phyloP scores from a whole-genome alignment of 92 coral and sea anemone genomes.

The Virgularia gustaviana region DNA sequence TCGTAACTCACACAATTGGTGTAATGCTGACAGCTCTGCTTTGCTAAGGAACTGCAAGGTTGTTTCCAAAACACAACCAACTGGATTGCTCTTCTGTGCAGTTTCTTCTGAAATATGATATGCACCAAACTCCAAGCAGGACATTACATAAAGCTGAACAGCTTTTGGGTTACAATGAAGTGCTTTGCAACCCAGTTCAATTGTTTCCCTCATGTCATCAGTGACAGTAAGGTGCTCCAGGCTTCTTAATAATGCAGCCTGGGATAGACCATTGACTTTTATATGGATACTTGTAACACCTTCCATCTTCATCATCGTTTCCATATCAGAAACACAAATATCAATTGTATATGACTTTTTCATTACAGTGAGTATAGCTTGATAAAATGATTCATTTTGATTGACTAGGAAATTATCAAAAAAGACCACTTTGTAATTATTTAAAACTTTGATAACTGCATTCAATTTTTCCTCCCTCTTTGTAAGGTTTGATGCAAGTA shows the following conservation, averaged over 20 bases:
- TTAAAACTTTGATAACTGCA: conserved; percentile 39
- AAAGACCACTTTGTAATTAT: conserved; percentile 63
- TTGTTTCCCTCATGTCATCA: neutral
- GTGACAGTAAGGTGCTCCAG: neutral
- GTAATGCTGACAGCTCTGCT: conserved; percentile 19
- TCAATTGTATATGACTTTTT: conserved; percentile 28
- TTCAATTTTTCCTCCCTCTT: conserved; percentile 46
- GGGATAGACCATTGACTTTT: neutral
- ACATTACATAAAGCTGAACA: conserved; percentile 1
- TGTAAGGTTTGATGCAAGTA: conserved; percentile 53
- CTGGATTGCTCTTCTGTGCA: neutral
- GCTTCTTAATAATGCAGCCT: neutral
- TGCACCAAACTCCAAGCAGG: neutral
- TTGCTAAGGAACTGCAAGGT: conserved; percentile 11
- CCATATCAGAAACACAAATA: conserved; percentile 18
- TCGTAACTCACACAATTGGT: conserved; percentile 64
- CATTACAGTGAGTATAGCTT: conserved; percentile 52
- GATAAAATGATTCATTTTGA: conserved; percentile 43
- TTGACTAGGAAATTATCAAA: conserved; percentile 58
- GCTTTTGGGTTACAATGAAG: conserved; percentile 6
- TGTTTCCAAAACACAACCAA: conserved; percentile 10
- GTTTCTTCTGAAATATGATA: neutral
- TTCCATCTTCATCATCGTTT: no score
- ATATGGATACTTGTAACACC: neutral
- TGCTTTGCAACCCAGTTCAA: neutral